A percentile compares a stretch with the other conserved stretches of the same genome.
phyloP scores from a whole-genome alignment of 2,113 vertebrate species.

The Cromileptes altivelis region DNA sequence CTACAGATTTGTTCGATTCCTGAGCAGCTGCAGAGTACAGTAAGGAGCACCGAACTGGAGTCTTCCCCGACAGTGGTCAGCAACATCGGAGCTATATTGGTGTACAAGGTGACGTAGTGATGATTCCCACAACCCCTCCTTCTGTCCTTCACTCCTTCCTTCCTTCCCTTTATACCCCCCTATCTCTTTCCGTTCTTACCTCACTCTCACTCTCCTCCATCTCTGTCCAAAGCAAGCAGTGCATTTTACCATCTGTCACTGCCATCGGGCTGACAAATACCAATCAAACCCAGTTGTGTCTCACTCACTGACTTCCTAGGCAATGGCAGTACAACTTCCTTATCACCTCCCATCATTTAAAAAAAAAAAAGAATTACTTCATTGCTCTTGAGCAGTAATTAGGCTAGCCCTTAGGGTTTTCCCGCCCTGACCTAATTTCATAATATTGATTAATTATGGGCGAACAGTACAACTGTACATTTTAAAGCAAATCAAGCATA shows the following conservation, averaged over 20 bases:
- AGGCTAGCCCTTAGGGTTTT: background rate
- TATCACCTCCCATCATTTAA: constrained; percentile 21
- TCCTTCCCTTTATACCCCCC: constrained; percentile 22
- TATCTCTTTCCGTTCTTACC: constrained; percentile 45
- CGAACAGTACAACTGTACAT: background rate
- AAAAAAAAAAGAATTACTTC: background rate
- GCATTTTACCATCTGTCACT: constrained; percentile 85
- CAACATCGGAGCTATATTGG: constrained; percentile 81
- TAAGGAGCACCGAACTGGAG: constrained; percentile 27
- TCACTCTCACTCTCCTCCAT: constrained; percentile 55
- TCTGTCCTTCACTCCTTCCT: constrained; percentile 25
- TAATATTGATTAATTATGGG: background rate
- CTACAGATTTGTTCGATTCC: background rate
- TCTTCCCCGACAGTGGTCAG: constrained; percentile 66
- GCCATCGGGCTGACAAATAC: constrained; percentile 65
- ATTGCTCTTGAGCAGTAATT: background rate
- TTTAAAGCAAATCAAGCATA: background rate
- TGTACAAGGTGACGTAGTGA: constrained; percentile 62
- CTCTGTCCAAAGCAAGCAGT: constrained; percentile 69
- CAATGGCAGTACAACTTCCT: constrained; percentile 47
- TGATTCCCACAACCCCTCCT: constrained; percentile 58
- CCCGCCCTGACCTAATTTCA: background rate
- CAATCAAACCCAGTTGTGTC: constrained; percentile 59
- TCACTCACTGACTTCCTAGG: constrained; percentile 31
- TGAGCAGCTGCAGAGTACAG: background rate